Conservation (phyloP, 2,113 vertebrate genomes). For the Microcebus lehilahytsara region DNA sequence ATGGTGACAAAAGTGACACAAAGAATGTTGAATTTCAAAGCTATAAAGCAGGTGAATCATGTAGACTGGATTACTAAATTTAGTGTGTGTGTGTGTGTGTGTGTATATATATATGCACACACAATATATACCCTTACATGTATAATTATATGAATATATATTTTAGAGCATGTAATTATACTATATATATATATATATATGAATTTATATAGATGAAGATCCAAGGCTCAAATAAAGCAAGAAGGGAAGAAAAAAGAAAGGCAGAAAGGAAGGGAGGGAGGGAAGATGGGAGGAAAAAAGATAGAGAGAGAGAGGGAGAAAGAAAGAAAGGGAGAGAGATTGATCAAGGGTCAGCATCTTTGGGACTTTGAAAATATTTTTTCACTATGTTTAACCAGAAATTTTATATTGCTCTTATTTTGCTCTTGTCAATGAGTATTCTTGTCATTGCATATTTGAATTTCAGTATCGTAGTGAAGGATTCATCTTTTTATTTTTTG, state of each 20-base stretch:
- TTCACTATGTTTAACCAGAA: not conserved
- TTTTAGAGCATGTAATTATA: no score
- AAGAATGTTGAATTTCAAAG: not conserved
- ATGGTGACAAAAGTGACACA: rapidly evolving
- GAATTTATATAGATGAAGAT: not conserved
- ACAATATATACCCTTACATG: not conserved
- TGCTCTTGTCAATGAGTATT: not conserved
- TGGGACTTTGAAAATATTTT: not conserved
- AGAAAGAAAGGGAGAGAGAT: not conserved
- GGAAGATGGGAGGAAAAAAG: no score
- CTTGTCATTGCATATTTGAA: not conserved
- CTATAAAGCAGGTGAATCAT: not conserved
- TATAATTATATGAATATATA: not conserved
- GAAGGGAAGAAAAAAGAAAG: not conserved
- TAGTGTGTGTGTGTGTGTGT: not conserved
- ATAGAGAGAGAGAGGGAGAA: rapidly evolving
- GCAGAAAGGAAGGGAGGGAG: rapidly evolving
- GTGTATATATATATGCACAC: rapidly evolving
- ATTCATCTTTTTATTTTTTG: not conserved
- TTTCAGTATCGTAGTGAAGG: not conserved
- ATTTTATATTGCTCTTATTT: not conserved
- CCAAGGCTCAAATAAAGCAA: not conserved
- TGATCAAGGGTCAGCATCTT: not conserved
- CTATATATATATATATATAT: not conserved
- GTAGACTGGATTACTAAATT: not conserved